These are phyloP conservation scores for Macquaria ambigua DNA, from an alignment of 2,113 vertebrate genomes.

Conservation along the genomic window DNA sequence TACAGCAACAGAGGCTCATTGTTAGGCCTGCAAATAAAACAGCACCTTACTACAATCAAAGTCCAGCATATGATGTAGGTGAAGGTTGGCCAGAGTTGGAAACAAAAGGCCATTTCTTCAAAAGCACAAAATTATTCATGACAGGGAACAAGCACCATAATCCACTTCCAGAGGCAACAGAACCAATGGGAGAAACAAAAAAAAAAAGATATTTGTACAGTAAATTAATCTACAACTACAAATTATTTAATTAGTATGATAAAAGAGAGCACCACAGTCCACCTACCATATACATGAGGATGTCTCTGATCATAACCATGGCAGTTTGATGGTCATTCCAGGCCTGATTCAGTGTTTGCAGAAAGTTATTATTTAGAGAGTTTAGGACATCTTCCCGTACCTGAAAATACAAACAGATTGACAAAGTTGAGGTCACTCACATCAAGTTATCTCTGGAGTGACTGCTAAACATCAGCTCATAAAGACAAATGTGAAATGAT, in stretches of 20 bases:
- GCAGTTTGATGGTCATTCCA: constrained; percentile 99
- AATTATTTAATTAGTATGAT: not conserved
- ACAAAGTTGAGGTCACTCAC: not conserved
- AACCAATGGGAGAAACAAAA: not conserved
- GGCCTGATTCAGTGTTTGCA: constrained; percentile 96
- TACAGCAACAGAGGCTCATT: constrained; percentile 57
- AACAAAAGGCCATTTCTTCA: constrained; percentile 43
- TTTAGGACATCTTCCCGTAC: constrained; percentile 96
- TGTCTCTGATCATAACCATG: constrained; percentile 99
- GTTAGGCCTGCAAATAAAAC: constrained; percentile 41
- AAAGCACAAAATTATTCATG: constrained; percentile 30
- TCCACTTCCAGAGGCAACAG: constrained; percentile 1
- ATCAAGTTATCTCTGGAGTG: not conserved
- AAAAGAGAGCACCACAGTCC: not conserved
- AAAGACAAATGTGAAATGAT: not conserved
- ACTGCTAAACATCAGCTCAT: not conserved
- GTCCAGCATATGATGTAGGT: constrained; percentile 22
- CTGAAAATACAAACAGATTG: constrained; percentile 76
- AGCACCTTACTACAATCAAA: constrained; percentile 33
- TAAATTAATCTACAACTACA: not conserved
- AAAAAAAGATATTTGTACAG: not conserved
- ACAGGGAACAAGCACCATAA: constrained; percentile 1
- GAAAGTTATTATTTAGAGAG: constrained; percentile 97
- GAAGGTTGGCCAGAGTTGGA: constrained; percentile 8
- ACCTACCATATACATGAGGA: constrained; percentile 98